Percentiles rank a stretch among this genome's conserved stretches.
These are phyloP conservation scores for Leptinotarsa defecta DNA, from an alignment of 1,140 invertebrate genomes.

Conservation along the genomic window DNA sequence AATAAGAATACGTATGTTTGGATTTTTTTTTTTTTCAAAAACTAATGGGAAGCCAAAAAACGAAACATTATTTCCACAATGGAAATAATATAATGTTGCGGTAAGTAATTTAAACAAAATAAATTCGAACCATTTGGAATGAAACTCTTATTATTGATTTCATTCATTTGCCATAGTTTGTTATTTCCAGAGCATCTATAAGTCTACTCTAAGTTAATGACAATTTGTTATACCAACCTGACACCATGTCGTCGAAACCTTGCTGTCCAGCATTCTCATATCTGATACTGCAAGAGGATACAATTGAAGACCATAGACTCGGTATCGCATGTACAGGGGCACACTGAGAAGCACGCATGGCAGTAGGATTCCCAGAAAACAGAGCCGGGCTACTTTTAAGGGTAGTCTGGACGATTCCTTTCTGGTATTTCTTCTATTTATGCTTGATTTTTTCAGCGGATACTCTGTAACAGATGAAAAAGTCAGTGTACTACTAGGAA, in stretches of 20 bases:
- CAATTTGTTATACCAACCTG: conserved; percentile 58
- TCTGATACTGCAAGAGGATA: conserved; percentile 77
- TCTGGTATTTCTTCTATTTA: conserved; percentile 30
- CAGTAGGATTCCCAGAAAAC: conserved; percentile 66
- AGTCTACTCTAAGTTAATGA: too few relatives aligned
- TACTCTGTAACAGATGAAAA: conserved; percentile 38
- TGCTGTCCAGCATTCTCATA: conserved; percentile 72
- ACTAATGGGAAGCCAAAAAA: too few relatives aligned
- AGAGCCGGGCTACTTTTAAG: conserved; percentile 64
- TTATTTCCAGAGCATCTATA: too few relatives aligned
- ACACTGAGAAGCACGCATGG: conserved; percentile 68
- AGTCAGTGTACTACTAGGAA: not conserved
- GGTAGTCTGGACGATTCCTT: conserved; percentile 59
- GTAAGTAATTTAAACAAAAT: too few relatives aligned
- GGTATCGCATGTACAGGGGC: conserved; percentile 70
- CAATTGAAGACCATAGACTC: conserved; percentile 69
- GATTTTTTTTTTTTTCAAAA: too few relatives aligned
- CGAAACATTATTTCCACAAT: too few relatives aligned
- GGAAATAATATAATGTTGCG: too few relatives aligned
- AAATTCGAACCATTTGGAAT: too few relatives aligned
- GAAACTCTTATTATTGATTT: too few relatives aligned
- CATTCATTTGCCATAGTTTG: too few relatives aligned
- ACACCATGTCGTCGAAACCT: conserved; percentile 78
- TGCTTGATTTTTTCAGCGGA: conserved; percentile 38
- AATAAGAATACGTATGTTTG: too few relatives aligned